Percentiles rank a stretch among this genome's conserved stretches.
Evolutionary conservation across 1,140 invertebrate species (phyloP).

Genomic region (Acromyrmex charruanus): DNA sequence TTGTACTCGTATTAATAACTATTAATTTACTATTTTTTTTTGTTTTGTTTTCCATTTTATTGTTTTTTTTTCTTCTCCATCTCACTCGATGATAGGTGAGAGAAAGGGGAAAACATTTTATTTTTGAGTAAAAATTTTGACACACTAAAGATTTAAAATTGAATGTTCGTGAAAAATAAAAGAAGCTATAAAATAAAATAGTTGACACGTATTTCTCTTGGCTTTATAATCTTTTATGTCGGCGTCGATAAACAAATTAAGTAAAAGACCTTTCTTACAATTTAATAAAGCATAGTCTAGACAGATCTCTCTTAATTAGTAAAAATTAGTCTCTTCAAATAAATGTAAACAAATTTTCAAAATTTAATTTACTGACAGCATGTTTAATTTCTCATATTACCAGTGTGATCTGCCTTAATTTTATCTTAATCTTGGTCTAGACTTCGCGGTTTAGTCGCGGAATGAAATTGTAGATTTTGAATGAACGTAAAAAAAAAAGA

Average conservation of each 20-base stretch:
- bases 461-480: slow-evolving; percentile 4
- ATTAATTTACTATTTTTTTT: not conserved
- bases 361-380: not conserved
- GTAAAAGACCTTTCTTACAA: not conserved
- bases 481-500: slow-evolving; percentile 33
- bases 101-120: not conserved
- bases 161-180: not conserved
- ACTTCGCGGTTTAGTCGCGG: not conserved
- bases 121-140: not conserved
- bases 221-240: not conserved
- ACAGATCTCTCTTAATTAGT: not conserved
- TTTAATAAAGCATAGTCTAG: not conserved
- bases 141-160: not conserved
- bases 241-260: not conserved
- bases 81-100: not conserved
- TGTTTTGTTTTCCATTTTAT: not conserved
- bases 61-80: not conserved
- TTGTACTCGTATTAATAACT: too few relatives aligned
- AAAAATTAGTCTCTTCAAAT: not conserved
- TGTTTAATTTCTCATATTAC: slow-evolving; percentile 50
- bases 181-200: not conserved
- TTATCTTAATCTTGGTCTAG: slow-evolving; percentile 29
- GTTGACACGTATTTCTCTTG: not conserved
- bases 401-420: slow-evolving; percentile 17
- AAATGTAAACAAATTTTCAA: slow-evolving; percentile 33